Evolutionary conservation across 2,797 vertebrate species (phyloP).

Genomic region (Okamejei kenojei): DNA sequence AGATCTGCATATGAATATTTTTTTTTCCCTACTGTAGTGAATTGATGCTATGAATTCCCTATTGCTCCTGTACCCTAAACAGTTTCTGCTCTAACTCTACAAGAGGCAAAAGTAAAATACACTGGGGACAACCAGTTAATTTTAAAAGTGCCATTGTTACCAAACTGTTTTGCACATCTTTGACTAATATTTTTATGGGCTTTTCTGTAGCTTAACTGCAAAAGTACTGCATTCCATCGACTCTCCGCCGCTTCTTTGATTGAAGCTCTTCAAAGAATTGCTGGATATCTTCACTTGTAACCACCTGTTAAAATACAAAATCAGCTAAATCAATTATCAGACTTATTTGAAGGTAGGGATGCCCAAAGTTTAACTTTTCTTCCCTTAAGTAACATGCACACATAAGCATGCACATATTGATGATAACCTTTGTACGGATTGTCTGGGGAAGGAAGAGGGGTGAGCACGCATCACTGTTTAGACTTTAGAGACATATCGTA

Average conservation of each 20-base stretch:
- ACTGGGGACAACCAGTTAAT: slow-evolving; percentile 12
- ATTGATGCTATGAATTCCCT: slow-evolving; percentile 7
- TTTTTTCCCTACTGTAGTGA: neutral
- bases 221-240: slow-evolving; percentile 67
- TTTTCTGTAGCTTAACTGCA: slow-evolving; percentile 56
- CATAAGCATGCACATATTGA: no score
- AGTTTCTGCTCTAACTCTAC: neutral
- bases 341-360: neutral
- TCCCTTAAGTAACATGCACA: no score
- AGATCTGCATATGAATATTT: neutral
- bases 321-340: slow-evolving; percentile 10
- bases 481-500: no score
- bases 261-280: slow-evolving; percentile 72
- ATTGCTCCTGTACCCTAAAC: neutral
- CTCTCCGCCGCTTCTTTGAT: slow-evolving; percentile 62
- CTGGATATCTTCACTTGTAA: slow-evolving; percentile 69
- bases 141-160: slow-evolving; percentile 4
- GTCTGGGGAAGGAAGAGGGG: no score
- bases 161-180: neutral
- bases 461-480: no score
- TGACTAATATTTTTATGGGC: neutral
- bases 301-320: slow-evolving; percentile 52
- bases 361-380: neutral
- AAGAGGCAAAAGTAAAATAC: neutral
- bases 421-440: no score